phyloP scores from a whole-genome alignment of 2,113 vertebrate genomes.

The Mohoua ochrocephala region DNA sequence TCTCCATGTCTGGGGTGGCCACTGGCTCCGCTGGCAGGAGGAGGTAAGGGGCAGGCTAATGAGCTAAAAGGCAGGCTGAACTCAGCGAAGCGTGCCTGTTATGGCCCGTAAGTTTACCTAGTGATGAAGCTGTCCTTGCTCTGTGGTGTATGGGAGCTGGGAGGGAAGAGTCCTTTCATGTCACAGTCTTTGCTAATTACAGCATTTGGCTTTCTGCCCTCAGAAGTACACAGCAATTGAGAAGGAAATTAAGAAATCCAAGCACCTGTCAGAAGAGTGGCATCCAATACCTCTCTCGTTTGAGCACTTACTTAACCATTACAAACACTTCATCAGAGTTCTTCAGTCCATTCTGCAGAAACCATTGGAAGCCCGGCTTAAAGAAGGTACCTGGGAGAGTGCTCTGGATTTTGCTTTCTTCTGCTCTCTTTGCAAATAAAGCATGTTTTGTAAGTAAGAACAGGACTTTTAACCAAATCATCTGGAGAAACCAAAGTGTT shows the following conservation, averaged over 20 bases:
- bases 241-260: conserved; percentile 43
- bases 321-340: conserved; percentile 11
- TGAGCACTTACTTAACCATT: conserved; percentile 64
- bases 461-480: neutral
- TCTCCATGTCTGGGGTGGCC: neutral
- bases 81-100: neutral
- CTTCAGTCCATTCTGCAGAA: conserved; percentile 53
- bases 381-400: conserved; percentile 45
- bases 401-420: neutral
- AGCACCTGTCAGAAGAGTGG: conserved; percentile 28
- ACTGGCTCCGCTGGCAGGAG: neutral
- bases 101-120: neutral
- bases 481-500: neutral
- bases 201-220: neutral
- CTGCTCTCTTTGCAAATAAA: neutral
- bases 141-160: neutral
- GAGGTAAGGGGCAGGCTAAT: neutral
- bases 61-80: neutral
- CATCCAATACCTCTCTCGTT: conserved; percentile 61
- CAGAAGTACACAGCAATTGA: conserved; percentile 49
- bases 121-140: neutral
- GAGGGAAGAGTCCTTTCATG: neutral
- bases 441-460: neutral
- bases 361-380: conserved; percentile 56
- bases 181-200: neutral